phyloP scores from a whole-genome alignment of 2,888 invertebrate species.

The Junonia oenone region DNA sequence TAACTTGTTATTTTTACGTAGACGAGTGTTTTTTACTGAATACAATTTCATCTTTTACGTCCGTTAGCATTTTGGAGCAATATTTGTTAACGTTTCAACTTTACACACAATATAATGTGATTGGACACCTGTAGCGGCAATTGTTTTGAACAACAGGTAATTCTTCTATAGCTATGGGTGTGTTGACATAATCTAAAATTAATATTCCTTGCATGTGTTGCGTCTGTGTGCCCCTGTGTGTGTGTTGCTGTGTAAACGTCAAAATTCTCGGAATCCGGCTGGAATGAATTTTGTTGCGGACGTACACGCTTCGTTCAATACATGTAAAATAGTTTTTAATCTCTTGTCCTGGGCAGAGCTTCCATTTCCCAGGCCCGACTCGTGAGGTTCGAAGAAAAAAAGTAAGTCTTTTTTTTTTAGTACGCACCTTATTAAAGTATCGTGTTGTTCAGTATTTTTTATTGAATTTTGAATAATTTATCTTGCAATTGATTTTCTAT shows the following conservation, averaged over 20 bases:
- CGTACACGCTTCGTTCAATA: conserved; percentile 47
- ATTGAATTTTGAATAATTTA: not conserved
- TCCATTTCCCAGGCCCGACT: conserved; percentile 2
- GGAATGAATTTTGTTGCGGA: conserved; percentile 38
- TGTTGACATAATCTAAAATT: conserved; percentile 36
- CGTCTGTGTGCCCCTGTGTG: conserved; percentile 37
- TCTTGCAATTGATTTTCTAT: not conserved
- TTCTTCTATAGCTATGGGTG: not conserved
- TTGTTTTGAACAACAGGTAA: conserved; percentile 3
- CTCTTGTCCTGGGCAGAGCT: conserved; percentile 18
- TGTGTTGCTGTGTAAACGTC: conserved; percentile 39
- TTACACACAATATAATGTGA: conserved; percentile 13
- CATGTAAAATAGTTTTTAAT: conserved; percentile 45
- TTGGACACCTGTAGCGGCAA: conserved; percentile 23
- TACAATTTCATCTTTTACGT: not conserved
- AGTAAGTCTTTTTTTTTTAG: not conserved
- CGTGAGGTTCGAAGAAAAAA: not conserved
- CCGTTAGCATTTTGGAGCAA: not conserved
- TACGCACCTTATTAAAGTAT: not conserved
- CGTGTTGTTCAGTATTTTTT: not conserved
- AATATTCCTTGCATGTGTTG: conserved; percentile 43
- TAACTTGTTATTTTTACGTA: not conserved
- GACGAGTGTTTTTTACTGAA: not conserved
- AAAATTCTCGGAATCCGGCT: conserved; percentile 61
- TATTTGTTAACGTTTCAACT: not conserved